Percentiles rank a stretch among this genome's conserved stretches.
These are phyloP conservation scores for Gobio occitaniae DNA, from an alignment of 2,797 vertebrate species.

Conservation along the genomic window DNA sequence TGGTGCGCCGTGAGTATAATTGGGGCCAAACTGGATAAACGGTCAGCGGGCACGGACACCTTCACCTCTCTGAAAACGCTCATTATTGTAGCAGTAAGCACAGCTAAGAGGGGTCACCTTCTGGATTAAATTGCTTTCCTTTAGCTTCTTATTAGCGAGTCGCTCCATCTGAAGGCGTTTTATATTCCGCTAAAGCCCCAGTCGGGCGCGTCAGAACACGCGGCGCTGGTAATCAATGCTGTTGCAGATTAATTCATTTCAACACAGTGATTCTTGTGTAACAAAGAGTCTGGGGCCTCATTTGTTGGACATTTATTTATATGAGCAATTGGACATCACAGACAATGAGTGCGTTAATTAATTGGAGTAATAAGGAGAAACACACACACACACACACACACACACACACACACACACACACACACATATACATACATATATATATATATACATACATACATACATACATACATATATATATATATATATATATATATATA, in stretches of 20 bases:
- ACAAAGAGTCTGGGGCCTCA: background rate
- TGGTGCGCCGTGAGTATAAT: conserved; percentile 21
- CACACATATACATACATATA: too few relatives aligned
- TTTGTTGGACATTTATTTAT: conserved; percentile 28
- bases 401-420: too few relatives aligned
- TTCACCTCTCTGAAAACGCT: conserved; percentile 68
- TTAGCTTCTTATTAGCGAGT: conserved; percentile 78
- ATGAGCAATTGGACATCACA: background rate
- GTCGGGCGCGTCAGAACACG: background rate
- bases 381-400: too few relatives aligned
- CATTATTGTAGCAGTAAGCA: conserved; percentile 73
- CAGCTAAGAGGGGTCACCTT: conserved; percentile 78
- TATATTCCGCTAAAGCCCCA: conserved; percentile 70
- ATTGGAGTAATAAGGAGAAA: background rate
- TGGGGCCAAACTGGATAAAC: conserved; percentile 54
- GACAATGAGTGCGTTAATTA: background rate
- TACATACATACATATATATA: too few relatives aligned
- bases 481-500: too few relatives aligned
- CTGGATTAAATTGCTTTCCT: conserved; percentile 78
- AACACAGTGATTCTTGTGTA: conserved; percentile 16
- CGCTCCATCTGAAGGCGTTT: conserved; percentile 77
- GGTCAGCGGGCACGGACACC: conserved; percentile 65
- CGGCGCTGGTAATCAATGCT: conserved; percentile 35
- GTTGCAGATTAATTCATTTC: conserved; percentile 25
- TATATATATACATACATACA: too few relatives aligned